A percentile compares a stretch with the other conserved stretches of the same genome.
phyloP scores from a whole-genome alignment of 2,888 invertebrate genomes.

The Periphyllus acericola region DNA sequence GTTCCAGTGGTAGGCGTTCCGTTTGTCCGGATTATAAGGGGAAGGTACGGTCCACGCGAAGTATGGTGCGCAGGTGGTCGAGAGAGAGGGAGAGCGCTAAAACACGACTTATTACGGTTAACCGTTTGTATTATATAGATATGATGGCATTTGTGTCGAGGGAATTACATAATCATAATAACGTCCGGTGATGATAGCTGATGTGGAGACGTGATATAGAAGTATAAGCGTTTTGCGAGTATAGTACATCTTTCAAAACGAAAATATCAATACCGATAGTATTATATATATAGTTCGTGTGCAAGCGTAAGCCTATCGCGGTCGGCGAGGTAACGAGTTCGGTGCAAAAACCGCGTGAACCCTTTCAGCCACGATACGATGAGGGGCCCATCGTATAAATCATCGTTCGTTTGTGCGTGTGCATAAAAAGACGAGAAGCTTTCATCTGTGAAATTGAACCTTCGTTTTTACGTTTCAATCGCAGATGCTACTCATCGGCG shows the following conservation, averaged over 20 bases:
- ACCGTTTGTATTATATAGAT: not conserved
- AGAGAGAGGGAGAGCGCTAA: not conserved
- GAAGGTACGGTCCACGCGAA: constrained; percentile 5
- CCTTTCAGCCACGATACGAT: constrained; percentile 7
- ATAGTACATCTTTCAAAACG: not conserved
- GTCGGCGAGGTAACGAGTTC: not conserved
- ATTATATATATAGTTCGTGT: not conserved
- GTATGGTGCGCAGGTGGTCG: not conserved
- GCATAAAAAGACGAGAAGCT: constrained; percentile 39
- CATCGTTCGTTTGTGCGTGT: constrained; percentile 9
- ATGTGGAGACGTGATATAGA: not conserved
- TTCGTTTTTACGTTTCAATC: constrained; percentile 58
- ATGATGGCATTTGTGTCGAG: not conserved
- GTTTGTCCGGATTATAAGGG: constrained; percentile 53
- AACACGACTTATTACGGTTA: constrained; percentile 8
- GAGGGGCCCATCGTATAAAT: constrained; percentile 29
- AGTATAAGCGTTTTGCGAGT: not conserved
- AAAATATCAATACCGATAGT: not conserved
- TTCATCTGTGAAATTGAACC: constrained; percentile 60
- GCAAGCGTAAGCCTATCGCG: not conserved
- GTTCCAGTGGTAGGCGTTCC: not conserved
- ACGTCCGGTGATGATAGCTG: not conserved
- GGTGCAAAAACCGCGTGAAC: constrained; percentile 8
- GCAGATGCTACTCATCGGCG: constrained; percentile 60
- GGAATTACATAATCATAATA: not conserved